Conservation (phyloP, 2,888 invertebrate species). For the Drosophila sordidula region DNA sequence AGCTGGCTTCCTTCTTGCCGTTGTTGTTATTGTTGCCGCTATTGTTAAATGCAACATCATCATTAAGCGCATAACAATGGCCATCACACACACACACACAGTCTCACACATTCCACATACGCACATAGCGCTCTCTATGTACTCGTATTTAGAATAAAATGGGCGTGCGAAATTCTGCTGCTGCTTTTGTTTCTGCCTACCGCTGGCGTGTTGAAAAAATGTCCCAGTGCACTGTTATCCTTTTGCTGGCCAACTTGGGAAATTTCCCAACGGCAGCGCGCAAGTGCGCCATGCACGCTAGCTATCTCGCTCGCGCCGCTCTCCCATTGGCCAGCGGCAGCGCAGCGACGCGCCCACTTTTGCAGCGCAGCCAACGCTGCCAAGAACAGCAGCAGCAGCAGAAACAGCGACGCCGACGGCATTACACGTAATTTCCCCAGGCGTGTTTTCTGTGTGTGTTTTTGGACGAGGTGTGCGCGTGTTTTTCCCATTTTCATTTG, state of each 20-base stretch:
- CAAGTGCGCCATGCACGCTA: slow-evolving; percentile 47
- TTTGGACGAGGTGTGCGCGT: slow-evolving; percentile 27
- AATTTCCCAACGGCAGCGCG: slow-evolving; percentile 65
- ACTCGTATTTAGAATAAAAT: slow-evolving; percentile 42
- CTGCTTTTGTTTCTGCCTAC: slow-evolving; percentile 3
- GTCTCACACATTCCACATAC: slow-evolving; percentile 6
- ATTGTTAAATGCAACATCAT: slow-evolving; percentile 78
- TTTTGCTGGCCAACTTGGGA: slow-evolving; percentile 36
- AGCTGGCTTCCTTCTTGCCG: slow-evolving; percentile 19
- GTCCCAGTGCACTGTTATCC: slow-evolving; percentile 50
- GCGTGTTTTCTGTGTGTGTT: slow-evolving; percentile 15
- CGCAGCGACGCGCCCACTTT: slow-evolving; percentile 62
- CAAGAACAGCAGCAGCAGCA: slow-evolving; percentile 12
- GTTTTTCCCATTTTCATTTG: slow-evolving; percentile 49
- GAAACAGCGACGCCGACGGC: slow-evolving; percentile 44
- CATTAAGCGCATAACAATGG: slow-evolving; percentile 78
- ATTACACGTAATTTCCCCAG: slow-evolving; percentile 48
- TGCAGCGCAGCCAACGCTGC: slow-evolving; percentile 26
- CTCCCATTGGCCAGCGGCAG: slow-evolving; percentile 46
- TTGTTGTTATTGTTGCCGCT: slow-evolving; percentile 34
- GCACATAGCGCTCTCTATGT: slow-evolving; percentile 32
- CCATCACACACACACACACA: slow-evolving; percentile 39
- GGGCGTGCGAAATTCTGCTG: slow-evolving; percentile 45
- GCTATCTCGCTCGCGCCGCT: slow-evolving; percentile 49
- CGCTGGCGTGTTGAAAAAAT: slow-evolving; percentile 29